phyloP scores from a whole-genome alignment of 2,797 vertebrate genomes.

The Phataginus tetradactyla region DNA sequence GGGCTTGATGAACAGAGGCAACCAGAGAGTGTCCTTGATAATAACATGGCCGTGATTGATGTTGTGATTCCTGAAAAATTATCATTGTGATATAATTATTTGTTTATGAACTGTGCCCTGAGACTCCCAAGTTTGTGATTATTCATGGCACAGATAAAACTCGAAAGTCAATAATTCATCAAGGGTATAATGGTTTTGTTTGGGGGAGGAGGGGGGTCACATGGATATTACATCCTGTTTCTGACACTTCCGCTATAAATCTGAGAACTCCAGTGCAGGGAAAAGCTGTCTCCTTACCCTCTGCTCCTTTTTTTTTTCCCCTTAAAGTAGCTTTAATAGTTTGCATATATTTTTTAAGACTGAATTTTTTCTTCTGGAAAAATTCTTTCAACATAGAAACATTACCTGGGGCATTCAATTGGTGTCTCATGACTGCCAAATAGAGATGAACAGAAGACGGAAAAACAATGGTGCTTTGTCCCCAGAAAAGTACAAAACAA shows the following conservation, averaged over 20 bases:
- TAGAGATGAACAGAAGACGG: not conserved
- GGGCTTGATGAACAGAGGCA: conserved; percentile 74
- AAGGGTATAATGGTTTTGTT: conserved; percentile 83
- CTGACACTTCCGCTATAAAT: conserved; percentile 85
- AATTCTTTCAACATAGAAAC: conserved; percentile 4
- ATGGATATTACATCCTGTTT: conserved; percentile 84
- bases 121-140: conserved; percentile 85
- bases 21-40: conserved; percentile 78
- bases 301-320: not conserved
- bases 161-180: conserved; percentile 85
- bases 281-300: conserved; percentile 66
- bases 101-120: conserved; percentile 84
- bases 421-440: not conserved
- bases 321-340: conserved; percentile 39
- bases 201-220: conserved; percentile 68
- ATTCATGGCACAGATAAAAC: conserved; percentile 85
- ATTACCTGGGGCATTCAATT: not conserved
- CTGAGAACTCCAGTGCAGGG: conserved; percentile 77
- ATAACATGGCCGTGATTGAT: conserved; percentile 73
- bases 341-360: conserved; percentile 42
- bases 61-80: conserved; percentile 80
- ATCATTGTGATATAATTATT: conserved; percentile 85
- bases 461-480: not conserved
- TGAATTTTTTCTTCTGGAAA: conserved; percentile 33
- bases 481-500: not conserved